Percentiles rank a stretch among this genome's conserved stretches.
Evolutionary conservation across 2,888 invertebrate species (phyloP).

Genomic region (Allygus modestus): DNA sequence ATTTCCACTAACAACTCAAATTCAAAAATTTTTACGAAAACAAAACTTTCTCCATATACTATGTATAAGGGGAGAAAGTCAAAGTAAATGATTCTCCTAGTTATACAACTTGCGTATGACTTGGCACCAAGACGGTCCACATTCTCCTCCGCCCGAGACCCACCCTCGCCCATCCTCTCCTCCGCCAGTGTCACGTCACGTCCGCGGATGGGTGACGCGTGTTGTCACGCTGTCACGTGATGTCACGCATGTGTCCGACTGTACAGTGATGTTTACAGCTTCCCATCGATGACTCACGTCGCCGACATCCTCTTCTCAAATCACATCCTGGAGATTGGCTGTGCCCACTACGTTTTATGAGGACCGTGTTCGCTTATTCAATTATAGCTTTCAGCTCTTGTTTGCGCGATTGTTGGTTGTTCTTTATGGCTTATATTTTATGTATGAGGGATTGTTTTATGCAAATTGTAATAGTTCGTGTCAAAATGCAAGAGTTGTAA

Average conservation of each 20-base stretch:
- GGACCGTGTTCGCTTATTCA: background rate
- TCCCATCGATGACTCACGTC: conserved; percentile 3
- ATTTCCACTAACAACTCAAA: too few relatives aligned
- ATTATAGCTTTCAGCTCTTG: background rate
- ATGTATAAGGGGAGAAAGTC: too few relatives aligned
- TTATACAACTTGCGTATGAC: too few relatives aligned
- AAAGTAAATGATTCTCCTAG: too few relatives aligned
- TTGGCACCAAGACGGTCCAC: too few relatives aligned
- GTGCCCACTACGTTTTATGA: background rate
- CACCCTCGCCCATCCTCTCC: background rate
- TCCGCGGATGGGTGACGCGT: background rate
- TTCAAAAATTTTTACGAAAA: too few relatives aligned
- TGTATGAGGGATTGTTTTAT: background rate
- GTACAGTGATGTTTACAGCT: conserved; percentile 2
- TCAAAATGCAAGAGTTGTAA: background rate
- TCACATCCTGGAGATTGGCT: background rate
- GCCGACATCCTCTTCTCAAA: background rate
- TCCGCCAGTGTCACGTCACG: conserved; percentile 5
- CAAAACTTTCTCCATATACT: too few relatives aligned
- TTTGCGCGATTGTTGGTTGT: background rate
- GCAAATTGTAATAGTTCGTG: background rate
- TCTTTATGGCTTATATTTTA: background rate
- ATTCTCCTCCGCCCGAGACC: too few relatives aligned
- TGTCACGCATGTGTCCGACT: background rate
- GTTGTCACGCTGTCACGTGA: conserved; percentile 22